Evolutionary conservation across 2,113 vertebrate genomes (phyloP), one percentile per base, ranked within the genome.

Genomic region (Callithrix jacchus): DNA sequence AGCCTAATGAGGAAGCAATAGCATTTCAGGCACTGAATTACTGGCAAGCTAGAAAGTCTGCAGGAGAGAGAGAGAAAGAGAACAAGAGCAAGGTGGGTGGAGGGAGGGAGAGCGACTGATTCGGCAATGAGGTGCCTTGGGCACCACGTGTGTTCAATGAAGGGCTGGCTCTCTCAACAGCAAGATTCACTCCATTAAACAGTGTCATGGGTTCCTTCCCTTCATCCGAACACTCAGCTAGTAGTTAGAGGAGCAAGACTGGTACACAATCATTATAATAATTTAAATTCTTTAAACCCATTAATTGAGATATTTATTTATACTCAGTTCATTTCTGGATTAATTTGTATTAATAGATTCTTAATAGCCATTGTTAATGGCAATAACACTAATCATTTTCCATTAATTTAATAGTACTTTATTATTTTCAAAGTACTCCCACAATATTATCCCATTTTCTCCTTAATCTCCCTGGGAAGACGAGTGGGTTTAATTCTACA

Each of bases 261-360:
- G 23, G 49, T 49, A 10, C 18, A 82, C 54, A 30, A 2, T 76
- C 70, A 42, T 52, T 66, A 27, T 49, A 56, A 61, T 70, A 12
- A 84, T n/a, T 74, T n/a, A n/a, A 37, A 54, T 40, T 37, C 47
- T 96, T 81, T 12, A 80, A 70, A 87, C 27, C 42, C 17, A 6
- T 81, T 70, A 6, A 96, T 84, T 92, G 93, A 92, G 61, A 30
- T 76, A 74, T 8, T 76, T 95, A 91, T 91, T 94, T 91, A 93
- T 45, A 37, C 37, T 17, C 25, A 86, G 45, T 61, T 87, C 45
- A 58, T 73, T 94, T 45, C 76, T 88, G 56, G 91, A 58, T 93
- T 84, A 94, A 93, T 94, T 90, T 83, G 45, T 89, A 85, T 94
- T 89, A 93, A 84, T 40, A 87, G 85, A 95, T 82, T 64, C 32